Percentiles rank a stretch among this genome's conserved stretches.
These are phyloP conservation scores for Triplophysa yarkandensis DNA, from an alignment of 2,797 vertebrate genomes.

Conservation along the genomic window DNA sequence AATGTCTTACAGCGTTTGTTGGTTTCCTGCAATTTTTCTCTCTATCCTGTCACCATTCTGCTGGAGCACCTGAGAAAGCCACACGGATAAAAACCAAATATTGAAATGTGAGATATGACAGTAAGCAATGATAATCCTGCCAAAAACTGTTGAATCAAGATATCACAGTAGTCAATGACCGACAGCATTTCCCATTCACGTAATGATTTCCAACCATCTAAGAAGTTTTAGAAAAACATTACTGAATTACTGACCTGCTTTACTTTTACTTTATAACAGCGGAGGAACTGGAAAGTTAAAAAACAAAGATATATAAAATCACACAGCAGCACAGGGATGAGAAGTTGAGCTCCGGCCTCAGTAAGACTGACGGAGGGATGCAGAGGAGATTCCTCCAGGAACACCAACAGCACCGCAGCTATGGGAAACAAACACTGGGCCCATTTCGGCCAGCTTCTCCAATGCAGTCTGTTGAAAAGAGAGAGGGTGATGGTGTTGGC, in stretches of 20 bases:
- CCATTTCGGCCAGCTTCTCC: constrained; percentile 47
- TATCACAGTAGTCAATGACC: neutral
- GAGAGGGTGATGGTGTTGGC: neutral
- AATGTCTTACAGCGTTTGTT: constrained; percentile 64
- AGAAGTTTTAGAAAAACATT: neutral
- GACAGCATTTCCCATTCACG: neutral
- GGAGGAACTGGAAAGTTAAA: constrained; percentile 46
- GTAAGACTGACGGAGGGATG: constrained; percentile 51
- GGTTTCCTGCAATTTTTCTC: constrained; percentile 30
- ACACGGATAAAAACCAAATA: neutral
- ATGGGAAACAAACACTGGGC: constrained; percentile 46
- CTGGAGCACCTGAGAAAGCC: constrained; percentile 14
- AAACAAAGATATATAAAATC: constrained; percentile 42
- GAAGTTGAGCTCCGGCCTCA: constrained; percentile 55
- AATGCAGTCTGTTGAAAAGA: constrained; percentile 20
- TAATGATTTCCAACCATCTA: neutral
- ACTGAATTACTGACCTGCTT: constrained; percentile 17
- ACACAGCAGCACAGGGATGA: constrained; percentile 57
- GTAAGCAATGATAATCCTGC: neutral
- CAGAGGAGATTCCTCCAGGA: constrained; percentile 66
- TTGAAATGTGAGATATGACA: neutral
- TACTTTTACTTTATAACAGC: constrained; percentile 26
- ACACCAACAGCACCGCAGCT: constrained; percentile 62
- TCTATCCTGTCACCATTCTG: constrained; percentile 42
- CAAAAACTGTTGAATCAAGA: neutral